Evolutionary conservation across 1,140 invertebrate species (phyloP), one percentile per base, ranked within the genome.

Genomic region (Zaprionus tsacasi): DNA sequence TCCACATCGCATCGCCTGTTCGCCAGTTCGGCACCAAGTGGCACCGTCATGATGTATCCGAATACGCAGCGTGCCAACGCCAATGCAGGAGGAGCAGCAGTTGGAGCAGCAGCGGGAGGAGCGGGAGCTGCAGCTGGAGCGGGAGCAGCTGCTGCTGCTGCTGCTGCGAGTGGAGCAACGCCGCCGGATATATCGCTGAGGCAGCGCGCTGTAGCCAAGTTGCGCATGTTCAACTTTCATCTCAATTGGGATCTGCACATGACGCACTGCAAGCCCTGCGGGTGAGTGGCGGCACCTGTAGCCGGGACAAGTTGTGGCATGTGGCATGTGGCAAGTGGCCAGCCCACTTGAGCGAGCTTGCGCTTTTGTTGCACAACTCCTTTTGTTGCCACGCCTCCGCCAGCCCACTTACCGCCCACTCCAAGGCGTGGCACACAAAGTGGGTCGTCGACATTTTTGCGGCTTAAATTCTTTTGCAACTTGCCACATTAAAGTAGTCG

Each of bases 221-320:
- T 93, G 67, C 85, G 92, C 59, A 91, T 93, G 87, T 93, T 93
- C 67, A 93, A 93, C 80, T 93, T 93, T 68, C 92, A 92, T 69
- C 76, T 93, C 33, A 92, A 92, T 70, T 92, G 92, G 92, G 91
- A 92, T 82, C 81, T 92, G 60, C 92, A 93, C 66, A 93, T 92
- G 92, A 92, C 91, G 78, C 92, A 92, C 71, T 92, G 92, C 78
- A 93, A 92, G 59, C 91, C 91, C 59, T 92, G 91, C 78, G 91
- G 91, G 91, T 92, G 71, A 91, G 91, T 87, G 55, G 91, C 85
- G 55, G 17, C 48, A 73, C 30, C 50, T 69, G 50, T 56, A 33
- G 61, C 35, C 60, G 78, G 60, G 69, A 43, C 15, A 7, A 5
- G 54, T 56, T 77, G 43, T 40, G 56, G 58, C 61, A 61, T 77